These are phyloP conservation scores for Zingel zingel DNA, from an alignment of 2,113 vertebrate genomes.

Conservation along the genomic window DNA sequence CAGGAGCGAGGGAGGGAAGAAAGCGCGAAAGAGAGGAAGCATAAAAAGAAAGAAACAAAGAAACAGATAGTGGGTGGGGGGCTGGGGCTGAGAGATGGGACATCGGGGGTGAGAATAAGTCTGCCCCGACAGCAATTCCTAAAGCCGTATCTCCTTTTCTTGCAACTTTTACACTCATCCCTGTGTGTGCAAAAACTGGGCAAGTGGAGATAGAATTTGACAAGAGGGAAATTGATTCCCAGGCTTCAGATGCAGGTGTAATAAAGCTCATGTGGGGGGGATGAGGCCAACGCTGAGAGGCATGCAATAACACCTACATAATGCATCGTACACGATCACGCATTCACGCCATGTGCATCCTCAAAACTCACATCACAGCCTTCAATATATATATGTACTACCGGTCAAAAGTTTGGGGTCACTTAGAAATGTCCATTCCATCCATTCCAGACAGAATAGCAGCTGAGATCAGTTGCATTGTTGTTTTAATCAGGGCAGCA, in stretches of 20 bases:
- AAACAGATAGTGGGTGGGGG: constrained; percentile 21
- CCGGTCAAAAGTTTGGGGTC: too few species aligned
- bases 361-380: constrained; percentile 22
- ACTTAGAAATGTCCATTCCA: too few species aligned
- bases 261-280: constrained; percentile 57
- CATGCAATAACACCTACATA: constrained; percentile 65
- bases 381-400: too few species aligned
- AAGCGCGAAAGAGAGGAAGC: constrained; percentile 43
- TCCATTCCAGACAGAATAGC: too few species aligned
- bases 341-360: constrained; percentile 9
- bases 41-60: constrained; percentile 57
- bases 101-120: constrained; percentile 57
- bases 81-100: constrained; percentile 22
- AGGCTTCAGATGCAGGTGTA: constrained; percentile 79
- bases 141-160: constrained; percentile 48
- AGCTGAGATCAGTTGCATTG: too few species aligned
- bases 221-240: constrained; percentile 85
- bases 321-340: constrained; percentile 47
- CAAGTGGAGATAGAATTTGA: constrained; percentile 81
- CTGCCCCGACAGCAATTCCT: constrained; percentile 60
- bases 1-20: constrained; percentile 61
- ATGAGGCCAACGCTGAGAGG: constrained; percentile 53
- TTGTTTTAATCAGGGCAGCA: too few species aligned
- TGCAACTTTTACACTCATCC: constrained; percentile 66
- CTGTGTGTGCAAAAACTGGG: constrained; percentile 54